Evolutionary conservation across 92 coral and sea anemone species (phyloP), one percentile per base, ranked within the genome.

Genomic region (Phenganax stokvisi): DNA sequence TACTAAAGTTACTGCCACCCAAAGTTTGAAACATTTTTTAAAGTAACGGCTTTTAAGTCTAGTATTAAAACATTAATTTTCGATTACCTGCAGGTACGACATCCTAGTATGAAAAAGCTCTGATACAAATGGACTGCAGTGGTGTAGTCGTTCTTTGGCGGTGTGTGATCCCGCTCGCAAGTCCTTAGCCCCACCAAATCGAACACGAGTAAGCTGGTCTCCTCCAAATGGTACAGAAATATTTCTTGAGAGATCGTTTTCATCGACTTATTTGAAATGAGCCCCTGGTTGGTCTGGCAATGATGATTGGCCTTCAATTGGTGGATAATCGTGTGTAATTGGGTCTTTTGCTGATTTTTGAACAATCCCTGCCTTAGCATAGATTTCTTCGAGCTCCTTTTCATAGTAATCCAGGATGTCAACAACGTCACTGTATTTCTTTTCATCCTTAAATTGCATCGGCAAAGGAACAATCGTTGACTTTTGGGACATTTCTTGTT

Each of bases 151-250:
- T 25, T 82, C 86, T 62, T 85, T 85, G 9, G 88, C 86, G 12
- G 84, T 83, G 77, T 82, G 88, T 64, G 75, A 59, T 25, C 88
- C 88, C 13, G 75, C 81, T 0, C 86, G 60, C 12, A 88, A 72
- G 54, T 85, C 88, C 70, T 85, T 88, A 7, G 90, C 86, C 1
- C 88, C 90, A 57, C 72, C 88, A 80, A 84, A 81, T 10, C 88
- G 56, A 59, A 84, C 81, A 37, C 90, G 76, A 9, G 86, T 88
- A 9, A 82, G 72, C 73, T 88, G 88, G 57, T 88, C 88, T 17
- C 91, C 88, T 16, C 86, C 86, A 77, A 76, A 85, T 15, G 86
- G 91, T 53, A 88, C 86, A 58, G 73, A 61, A 30, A 88, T 79
- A 10, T 44, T 81, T 64, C 64, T 81, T 84, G 81, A 64, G 71